A percentile compares a stretch with the other conserved stretches of the same genome.
phyloP scores from a whole-genome alignment of 1,140 invertebrate species.

The Drosophila guanche region DNA sequence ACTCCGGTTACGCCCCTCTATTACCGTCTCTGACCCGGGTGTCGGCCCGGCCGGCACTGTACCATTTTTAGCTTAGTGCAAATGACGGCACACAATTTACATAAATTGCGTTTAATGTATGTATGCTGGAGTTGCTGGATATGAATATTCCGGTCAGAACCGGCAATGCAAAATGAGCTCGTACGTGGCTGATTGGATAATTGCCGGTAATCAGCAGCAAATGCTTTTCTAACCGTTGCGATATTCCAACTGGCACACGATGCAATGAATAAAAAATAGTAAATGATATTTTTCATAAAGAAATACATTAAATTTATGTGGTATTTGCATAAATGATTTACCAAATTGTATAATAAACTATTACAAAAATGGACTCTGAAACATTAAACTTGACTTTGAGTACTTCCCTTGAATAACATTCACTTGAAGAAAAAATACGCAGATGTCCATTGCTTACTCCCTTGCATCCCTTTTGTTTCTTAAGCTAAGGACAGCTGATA shows the following conservation, averaged over 20 bases:
- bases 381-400: too few species aligned
- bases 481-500: constrained; percentile 34
- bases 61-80: constrained; percentile 39
- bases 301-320: constrained; percentile 18
- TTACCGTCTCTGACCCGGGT: not conserved
- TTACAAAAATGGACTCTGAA: too few species aligned
- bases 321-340: too few species aligned
- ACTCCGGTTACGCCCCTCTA: constrained; percentile 22
- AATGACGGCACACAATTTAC: constrained; percentile 50
- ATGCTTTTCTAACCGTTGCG: constrained; percentile 11
- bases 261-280: too few species aligned
- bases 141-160: constrained; percentile 19
- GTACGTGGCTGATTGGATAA: constrained; percentile 44
- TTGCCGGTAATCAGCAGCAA: constrained; percentile 48
- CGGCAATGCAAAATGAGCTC: constrained; percentile 31
- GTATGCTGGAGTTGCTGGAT: constrained; percentile 29
- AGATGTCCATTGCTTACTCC: too few species aligned
- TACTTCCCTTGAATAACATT: too few species aligned
- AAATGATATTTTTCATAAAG: not conserved
- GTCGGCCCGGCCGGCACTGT: not conserved
- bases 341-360: not conserved
- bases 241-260: not conserved
- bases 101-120: constrained; percentile 62
- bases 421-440: too few species aligned
- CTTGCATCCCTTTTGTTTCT: not conserved